Conservation (phyloP, 2,113 vertebrate species). For the Podiceps cristatus region DNA sequence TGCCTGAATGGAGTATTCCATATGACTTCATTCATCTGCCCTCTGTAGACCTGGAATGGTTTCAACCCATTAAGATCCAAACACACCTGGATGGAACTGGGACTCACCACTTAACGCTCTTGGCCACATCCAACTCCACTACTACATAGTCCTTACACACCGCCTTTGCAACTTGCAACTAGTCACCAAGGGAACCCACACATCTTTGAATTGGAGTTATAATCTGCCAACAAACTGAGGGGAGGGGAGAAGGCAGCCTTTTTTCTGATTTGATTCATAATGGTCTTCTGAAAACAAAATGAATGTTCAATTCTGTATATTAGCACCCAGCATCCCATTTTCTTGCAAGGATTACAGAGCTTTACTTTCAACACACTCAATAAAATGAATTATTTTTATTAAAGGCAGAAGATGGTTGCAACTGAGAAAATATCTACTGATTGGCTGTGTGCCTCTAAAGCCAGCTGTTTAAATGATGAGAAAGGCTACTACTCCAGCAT, state of each 20-base stretch:
- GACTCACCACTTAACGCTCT: neutral
- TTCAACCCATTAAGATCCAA: neutral
- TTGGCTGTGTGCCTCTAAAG: neutral
- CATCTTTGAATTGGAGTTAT: neutral
- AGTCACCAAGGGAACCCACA: neutral
- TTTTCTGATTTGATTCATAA: neutral
- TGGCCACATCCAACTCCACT: neutral
- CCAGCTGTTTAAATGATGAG: neutral
- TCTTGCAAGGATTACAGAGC: neutral
- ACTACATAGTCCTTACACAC: rapidly evolving
- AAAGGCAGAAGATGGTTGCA: neutral
- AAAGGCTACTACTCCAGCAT: neutral
- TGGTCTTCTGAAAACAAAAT: neutral
- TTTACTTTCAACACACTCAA: neutral
- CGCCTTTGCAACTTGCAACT: neutral
- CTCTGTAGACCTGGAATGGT: neutral
- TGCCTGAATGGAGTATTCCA: neutral
- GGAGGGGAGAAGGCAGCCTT: neutral
- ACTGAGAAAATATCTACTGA: neutral
- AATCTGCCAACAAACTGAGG: neutral
- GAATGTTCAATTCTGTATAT: neutral
- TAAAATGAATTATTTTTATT: neutral
- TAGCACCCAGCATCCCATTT: neutral
- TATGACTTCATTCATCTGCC: neutral
- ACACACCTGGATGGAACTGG: neutral